Evolutionary conservation across 2,888 invertebrate species (phyloP).

Genomic region (Caenorhabditis sulstoni): DNA sequence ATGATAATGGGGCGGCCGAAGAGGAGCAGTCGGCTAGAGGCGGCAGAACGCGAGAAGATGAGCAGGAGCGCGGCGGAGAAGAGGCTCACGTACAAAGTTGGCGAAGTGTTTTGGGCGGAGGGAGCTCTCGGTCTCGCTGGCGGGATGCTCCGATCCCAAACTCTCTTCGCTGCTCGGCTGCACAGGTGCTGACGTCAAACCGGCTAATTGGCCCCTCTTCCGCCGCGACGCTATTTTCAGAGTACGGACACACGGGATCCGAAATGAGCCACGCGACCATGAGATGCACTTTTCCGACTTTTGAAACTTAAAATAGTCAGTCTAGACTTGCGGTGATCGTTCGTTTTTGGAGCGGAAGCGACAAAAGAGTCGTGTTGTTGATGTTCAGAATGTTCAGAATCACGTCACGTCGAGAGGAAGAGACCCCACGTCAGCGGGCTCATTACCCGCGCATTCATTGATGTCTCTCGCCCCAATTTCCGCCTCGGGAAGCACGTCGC

Average conservation of each 20-base stretch:
- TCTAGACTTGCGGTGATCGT: no score
- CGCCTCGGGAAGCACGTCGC: conserved; percentile 46
- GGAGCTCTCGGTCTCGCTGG: no score
- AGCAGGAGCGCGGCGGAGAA: conserved; percentile 14
- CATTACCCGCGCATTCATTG: conserved; percentile 43
- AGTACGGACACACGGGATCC: not conserved
- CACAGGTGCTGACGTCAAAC: conserved; percentile 1
- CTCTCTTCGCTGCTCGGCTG: not conserved
- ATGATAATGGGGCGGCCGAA: conserved; percentile 50
- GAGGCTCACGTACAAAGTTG: conserved; percentile 34
- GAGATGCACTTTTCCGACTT: not conserved
- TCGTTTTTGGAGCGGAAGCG: not conserved
- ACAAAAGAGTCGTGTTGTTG: not conserved
- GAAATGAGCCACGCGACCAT: not conserved
- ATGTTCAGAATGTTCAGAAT: conserved; percentile 10
- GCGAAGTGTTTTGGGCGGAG: conserved; percentile 30
- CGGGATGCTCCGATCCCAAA: not conserved
- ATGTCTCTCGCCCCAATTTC: conserved; percentile 20
- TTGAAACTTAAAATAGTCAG: not conserved
- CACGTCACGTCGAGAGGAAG: conserved; percentile 19
- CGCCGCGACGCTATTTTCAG: not conserved
- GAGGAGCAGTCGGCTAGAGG: conserved; percentile 17
- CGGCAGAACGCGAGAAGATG: conserved; percentile 18
- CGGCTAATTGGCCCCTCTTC: conserved; percentile 2
- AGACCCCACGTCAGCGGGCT: conserved; percentile 43